Conservation (phyloP, 2,888 invertebrate species). For the Drosophila affinis region DNA sequence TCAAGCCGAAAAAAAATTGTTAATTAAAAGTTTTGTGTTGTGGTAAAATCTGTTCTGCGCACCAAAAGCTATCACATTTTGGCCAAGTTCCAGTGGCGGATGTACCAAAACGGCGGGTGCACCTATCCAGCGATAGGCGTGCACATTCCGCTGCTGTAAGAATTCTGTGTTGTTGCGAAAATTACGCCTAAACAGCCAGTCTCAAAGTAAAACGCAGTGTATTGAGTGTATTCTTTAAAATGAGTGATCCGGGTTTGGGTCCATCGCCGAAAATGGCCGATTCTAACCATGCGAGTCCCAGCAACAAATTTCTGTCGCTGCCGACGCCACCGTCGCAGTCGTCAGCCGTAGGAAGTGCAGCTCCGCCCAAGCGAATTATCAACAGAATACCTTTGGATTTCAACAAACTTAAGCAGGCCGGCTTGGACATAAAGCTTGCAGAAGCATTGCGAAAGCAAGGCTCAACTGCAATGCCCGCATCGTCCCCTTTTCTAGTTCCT, state of each 20-base stretch:
- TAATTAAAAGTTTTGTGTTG: not conserved
- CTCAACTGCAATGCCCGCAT: constrained; percentile 6
- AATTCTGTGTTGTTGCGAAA: constrained; percentile 15
- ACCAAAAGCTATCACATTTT: not conserved
- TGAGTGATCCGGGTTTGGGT: constrained; percentile 25
- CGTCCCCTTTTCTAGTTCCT: not conserved
- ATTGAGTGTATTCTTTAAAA: not conserved
- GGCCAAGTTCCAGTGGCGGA: not conserved
- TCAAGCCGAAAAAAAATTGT: not conserved
- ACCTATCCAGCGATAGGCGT: not conserved
- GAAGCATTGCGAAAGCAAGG: constrained; percentile 76
- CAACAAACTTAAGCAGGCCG: constrained; percentile 77
- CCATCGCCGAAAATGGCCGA: constrained; percentile 23
- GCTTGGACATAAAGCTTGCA: constrained; percentile 79
- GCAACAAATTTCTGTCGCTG: not conserved
- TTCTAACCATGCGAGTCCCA: not conserved
- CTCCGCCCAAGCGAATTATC: constrained; percentile 70
- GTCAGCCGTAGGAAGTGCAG: constrained; percentile 12
- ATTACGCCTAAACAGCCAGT: not conserved
- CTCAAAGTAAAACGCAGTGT: not conserved
- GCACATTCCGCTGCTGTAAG: constrained; percentile 2
- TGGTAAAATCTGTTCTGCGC: constrained; percentile 1
- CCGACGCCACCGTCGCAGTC: constrained; percentile 11
- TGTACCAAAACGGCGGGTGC: not conserved
- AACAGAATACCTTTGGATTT: constrained; percentile 80